A percentile compares a stretch with the other conserved stretches of the same genome.
Conservation (phyloP, 2,113 vertebrate species). For the Thinocorus orbignyianus region DNA sequence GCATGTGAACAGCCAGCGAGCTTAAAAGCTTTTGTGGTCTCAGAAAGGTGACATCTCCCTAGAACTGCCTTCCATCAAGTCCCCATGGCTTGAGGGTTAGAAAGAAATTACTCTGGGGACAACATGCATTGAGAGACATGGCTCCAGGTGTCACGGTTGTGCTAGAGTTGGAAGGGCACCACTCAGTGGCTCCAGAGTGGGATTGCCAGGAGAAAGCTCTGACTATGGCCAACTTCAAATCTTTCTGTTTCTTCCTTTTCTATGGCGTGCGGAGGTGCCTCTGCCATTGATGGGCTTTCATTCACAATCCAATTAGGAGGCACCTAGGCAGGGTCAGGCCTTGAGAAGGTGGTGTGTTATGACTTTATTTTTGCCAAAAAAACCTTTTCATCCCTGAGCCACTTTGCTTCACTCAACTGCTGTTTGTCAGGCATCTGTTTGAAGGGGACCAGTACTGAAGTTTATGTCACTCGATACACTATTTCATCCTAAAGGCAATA, state of each 20-base stretch:
- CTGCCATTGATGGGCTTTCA: not conserved
- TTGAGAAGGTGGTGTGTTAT: not conserved
- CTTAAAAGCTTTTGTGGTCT: not conserved
- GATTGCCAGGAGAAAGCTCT: not conserved
- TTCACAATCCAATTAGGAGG: not conserved
- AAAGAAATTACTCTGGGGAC: not conserved
- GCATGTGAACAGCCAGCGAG: not conserved
- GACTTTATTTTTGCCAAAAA: not conserved
- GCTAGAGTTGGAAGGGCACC: not conserved
- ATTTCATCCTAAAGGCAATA: not conserved
- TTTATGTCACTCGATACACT: not conserved
- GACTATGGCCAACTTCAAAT: not conserved
- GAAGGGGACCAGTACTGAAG: not conserved
- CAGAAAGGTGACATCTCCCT: not conserved
- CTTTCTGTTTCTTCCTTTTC: not conserved
- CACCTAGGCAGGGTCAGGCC: not conserved
- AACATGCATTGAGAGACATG: not conserved
- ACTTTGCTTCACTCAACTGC: not conserved
- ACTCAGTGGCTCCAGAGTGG: not conserved
- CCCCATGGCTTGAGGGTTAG: not conserved
- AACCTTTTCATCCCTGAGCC: not conserved
- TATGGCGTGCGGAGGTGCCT: not conserved
- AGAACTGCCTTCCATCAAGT: not conserved
- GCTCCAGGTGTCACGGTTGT: not conserved
- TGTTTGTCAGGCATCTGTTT: not conserved